Percentiles rank a stretch among this genome's conserved stretches.
Evolutionary conservation across 2,113 vertebrate species (phyloP).

Genomic region (Myocastor coypus): DNA sequence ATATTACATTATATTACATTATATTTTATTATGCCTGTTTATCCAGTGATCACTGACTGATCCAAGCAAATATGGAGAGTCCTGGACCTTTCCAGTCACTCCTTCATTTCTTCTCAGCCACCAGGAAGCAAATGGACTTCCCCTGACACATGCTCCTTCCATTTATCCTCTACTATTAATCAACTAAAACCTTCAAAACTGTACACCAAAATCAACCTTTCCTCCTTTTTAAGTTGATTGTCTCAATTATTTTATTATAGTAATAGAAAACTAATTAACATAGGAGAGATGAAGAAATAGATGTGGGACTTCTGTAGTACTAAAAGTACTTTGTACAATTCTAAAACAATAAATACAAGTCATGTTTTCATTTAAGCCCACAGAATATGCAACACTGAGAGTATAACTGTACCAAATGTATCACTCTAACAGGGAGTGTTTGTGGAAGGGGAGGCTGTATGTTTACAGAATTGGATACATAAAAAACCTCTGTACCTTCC

Average conservation of each 20-base stretch:
- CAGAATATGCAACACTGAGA: not conserved
- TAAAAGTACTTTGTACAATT: not conserved
- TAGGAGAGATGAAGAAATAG: not conserved
- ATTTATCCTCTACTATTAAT: not conserved
- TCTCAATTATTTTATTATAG: not conserved
- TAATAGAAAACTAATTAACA: not conserved
- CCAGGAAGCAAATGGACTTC: not conserved
- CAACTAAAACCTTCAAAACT: too few relatives aligned
- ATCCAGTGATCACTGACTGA: not conserved
- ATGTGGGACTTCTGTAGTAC: not conserved
- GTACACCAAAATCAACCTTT: not conserved
- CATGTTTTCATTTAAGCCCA: not conserved
- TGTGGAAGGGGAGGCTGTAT: not conserved
- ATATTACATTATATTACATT: not conserved
- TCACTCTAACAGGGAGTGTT: not conserved
- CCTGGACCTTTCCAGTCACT: not conserved
- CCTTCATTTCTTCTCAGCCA: not conserved
- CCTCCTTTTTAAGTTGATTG: not conserved
- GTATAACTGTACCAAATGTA: not conserved
- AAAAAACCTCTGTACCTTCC: not conserved
- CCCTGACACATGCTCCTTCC: not conserved
- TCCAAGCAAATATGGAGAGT: too few relatives aligned
- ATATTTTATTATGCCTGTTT: not conserved
- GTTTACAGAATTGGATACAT: not conserved
- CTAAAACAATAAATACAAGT: not conserved